Evolutionary conservation across 2,888 invertebrate genomes (phyloP).

Genomic region (Calliopum simillimum): DNA sequence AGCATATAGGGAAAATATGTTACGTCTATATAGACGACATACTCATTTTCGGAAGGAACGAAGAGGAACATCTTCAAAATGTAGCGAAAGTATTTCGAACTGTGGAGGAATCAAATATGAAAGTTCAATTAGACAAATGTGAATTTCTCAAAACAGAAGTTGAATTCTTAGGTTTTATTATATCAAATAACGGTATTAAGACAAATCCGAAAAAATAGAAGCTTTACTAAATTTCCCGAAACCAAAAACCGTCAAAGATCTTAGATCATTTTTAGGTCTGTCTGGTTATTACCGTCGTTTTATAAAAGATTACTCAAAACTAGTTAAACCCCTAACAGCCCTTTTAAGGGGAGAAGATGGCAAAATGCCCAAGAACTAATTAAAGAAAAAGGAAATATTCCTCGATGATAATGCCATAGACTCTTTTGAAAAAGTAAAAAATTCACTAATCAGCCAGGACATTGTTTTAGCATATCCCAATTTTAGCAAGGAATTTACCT

Average conservation of each 20-base stretch:
- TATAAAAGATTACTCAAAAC: conserved; percentile 15
- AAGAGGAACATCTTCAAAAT: too few species aligned
- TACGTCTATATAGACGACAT: too few species aligned
- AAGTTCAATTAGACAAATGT: too few species aligned
- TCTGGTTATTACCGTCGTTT: conserved; percentile 22
- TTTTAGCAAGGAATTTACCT: neutral
- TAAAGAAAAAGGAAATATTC: neutral
- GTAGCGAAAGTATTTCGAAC: too few species aligned
- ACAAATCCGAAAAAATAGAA: too few species aligned
- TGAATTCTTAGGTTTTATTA: too few species aligned
- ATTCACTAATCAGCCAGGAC: neutral
- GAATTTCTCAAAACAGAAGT: too few species aligned
- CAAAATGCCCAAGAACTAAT: neutral
- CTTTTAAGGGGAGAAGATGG: conserved; percentile 15
- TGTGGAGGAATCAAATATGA: too few species aligned
- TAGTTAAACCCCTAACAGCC: conserved; percentile 14
- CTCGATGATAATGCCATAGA: neutral
- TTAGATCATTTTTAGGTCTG: conserved; percentile 17
- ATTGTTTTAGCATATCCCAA: neutral
- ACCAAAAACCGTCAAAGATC: too few species aligned
- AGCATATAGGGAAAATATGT: conserved; percentile 23
- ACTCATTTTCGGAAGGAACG: too few species aligned
- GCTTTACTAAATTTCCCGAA: too few species aligned
- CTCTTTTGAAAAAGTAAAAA: conserved; percentile 27
- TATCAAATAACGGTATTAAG: too few species aligned